Evolutionary conservation across 2,888 invertebrate genomes (phyloP).

Genomic region (Diabrotica balteata): DNA sequence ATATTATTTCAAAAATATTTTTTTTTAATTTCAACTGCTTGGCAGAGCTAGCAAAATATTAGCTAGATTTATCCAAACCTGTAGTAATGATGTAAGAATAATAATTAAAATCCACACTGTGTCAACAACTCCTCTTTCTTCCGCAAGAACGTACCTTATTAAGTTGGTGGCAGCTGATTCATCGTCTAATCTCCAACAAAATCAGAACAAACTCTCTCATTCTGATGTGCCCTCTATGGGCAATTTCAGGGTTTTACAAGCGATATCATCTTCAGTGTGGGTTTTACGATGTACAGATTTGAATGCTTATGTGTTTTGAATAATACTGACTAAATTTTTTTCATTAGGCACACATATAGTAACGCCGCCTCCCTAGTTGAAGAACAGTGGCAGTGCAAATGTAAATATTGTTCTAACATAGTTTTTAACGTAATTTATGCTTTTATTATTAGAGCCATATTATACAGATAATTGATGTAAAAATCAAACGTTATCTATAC

Average conservation of each 20-base stretch:
- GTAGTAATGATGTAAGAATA: slow-evolving; percentile 7
- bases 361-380: slow-evolving; percentile 16
- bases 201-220: slow-evolving; percentile 29
- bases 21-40: no score
- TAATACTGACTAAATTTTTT: slow-evolving; percentile 26
- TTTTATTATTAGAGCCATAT: no score
- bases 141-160: slow-evolving; percentile 20
- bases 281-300: slow-evolving; percentile 35
- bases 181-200: slow-evolving; percentile 27
- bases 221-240: slow-evolving; percentile 32
- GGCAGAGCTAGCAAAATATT: no score
- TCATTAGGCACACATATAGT: slow-evolving; percentile 13
- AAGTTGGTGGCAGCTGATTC: slow-evolving; percentile 30
- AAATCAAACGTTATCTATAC: no score
- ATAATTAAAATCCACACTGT: slow-evolving; percentile 12
- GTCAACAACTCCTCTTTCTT: slow-evolving; percentile 12
- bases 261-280: slow-evolving; percentile 37
- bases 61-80: no score
- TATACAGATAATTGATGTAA: no score
- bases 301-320: slow-evolving; percentile 35
- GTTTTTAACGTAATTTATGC: no score
- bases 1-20: no score
- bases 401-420: no score
- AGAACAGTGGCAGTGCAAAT: neutral
- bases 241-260: slow-evolving; percentile 26